Evolutionary conservation across 2,888 invertebrate species (phyloP).

Genomic region (Agriotes lineatus): DNA sequence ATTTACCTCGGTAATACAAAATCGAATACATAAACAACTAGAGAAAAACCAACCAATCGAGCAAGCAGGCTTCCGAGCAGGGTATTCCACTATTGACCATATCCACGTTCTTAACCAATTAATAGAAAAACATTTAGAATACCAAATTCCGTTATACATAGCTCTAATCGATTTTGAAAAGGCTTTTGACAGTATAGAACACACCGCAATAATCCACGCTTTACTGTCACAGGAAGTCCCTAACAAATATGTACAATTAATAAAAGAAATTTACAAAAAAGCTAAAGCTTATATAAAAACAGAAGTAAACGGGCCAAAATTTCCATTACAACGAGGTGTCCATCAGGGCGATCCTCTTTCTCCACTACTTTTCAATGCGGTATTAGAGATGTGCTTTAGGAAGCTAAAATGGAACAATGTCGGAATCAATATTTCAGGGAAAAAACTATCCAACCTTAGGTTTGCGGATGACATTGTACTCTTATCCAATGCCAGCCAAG

Average conservation of each 20-base stretch:
- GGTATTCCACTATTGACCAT: not conserved
- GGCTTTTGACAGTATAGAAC: too few species aligned
- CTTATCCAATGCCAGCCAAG: not conserved
- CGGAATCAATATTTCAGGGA: not conserved
- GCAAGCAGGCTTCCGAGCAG: not conserved
- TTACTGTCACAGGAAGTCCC: not conserved
- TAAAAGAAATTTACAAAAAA: not conserved
- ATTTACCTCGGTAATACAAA: not conserved
- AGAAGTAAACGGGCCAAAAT: not conserved
- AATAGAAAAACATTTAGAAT: not conserved
- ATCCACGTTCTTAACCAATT: not conserved
- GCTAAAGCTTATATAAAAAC: not conserved
- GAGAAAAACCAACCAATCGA: not conserved
- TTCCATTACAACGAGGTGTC: not conserved
- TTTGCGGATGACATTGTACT: too few species aligned
- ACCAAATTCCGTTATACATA: not conserved
- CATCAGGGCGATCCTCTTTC: not conserved
- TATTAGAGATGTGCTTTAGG: not conserved
- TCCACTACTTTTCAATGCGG: not conserved
- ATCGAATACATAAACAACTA: not conserved
- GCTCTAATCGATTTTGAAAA: not conserved
- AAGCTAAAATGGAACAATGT: not conserved
- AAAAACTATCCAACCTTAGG: too few species aligned
- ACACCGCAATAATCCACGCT: not conserved
- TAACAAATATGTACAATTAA: not conserved